Percentiles rank a stretch among this genome's conserved stretches.
These are phyloP conservation scores for Tillus elongatus DNA, from an alignment of 2,888 invertebrate genomes.

Conservation along the genomic window DNA sequence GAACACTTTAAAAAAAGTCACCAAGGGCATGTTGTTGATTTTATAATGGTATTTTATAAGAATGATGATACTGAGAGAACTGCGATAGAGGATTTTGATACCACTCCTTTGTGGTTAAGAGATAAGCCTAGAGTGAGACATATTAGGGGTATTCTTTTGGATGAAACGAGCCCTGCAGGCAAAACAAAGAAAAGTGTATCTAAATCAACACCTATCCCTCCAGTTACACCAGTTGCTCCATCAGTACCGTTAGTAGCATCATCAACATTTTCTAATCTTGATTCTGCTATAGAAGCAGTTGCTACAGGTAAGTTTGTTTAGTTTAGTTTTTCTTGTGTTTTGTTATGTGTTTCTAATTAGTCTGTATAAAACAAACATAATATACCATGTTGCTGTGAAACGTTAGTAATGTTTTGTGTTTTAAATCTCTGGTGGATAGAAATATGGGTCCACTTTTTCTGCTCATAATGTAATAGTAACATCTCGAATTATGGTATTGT, in stretches of 20 bases:
- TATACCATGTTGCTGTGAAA: too few relatives aligned
- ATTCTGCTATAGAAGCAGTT: constrained; percentile 33
- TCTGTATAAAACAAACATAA: too few relatives aligned
- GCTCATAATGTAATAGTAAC: too few relatives aligned
- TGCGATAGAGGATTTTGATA: constrained; percentile 41
- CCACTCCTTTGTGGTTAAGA: constrained; percentile 54
- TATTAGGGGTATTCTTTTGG: constrained; percentile 50
- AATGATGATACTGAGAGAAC: constrained; percentile 33
- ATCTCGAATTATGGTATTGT: too few relatives aligned
- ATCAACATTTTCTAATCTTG: constrained; percentile 20
- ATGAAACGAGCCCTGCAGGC: constrained; percentile 36
- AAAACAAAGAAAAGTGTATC: constrained; percentile 26
- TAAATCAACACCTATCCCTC: constrained; percentile 7
- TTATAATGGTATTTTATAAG: constrained; percentile 50
- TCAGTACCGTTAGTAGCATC: too few relatives aligned
- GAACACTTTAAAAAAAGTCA: constrained; percentile 55
- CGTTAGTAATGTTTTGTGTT: too few relatives aligned
- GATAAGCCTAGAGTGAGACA: constrained; percentile 45
- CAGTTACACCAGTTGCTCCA: constrained; percentile 6
- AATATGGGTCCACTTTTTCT: too few relatives aligned
- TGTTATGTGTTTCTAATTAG: too few relatives aligned
- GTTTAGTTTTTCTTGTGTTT: too few relatives aligned
- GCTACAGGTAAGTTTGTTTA: constrained; percentile 17
- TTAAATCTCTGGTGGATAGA: too few relatives aligned
- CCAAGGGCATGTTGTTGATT: constrained; percentile 38